Evolutionary conservation across 2,888 invertebrate genomes (phyloP), one percentile per base, ranked within the genome.

Genomic region (Caenorhabditis sp.): DNA sequence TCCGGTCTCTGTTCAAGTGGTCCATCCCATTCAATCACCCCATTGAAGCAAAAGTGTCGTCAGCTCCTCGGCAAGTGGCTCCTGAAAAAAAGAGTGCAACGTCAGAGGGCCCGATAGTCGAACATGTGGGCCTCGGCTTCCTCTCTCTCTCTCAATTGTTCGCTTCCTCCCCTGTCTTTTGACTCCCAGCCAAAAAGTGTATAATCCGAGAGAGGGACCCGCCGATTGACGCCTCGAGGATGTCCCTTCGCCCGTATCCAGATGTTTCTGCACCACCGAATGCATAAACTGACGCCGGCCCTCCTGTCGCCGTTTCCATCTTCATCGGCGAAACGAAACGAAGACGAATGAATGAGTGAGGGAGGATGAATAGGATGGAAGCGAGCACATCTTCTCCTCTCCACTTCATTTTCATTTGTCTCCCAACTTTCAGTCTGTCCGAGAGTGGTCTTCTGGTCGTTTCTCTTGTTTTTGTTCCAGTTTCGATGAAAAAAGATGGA

Each of bases 191-290:
- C 45, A 6, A 17, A 68, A 58, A 68, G 68, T 68, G 68, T 68
- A 68, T 68, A 68, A 68, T 68, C 68, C 58, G 35, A 32, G 43
- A 26, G 30, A 32, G 63, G 41, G 20, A 8, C 22, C 4, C 56
- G 68, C 35, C 68, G 52, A 68, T 68, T 59, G 68, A 68, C 68
- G 58, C 65, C 43, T 55, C 52, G 45, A 63, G 53, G 63, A 43
- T 55, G 53, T 48, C 56, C 24, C 24, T 11, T 24, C 48, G 1
- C 48, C 46, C 26, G 41, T 9, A 27, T 6, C 68, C 68, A 68
- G 68, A 68, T 68, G 68, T 68, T 68, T 68, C 68, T 68, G 68
- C 68, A 59, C 68, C 68, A 68, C 45, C 58, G 58, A 58, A 52
- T 68, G 68, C 66, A 66, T 58, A 66, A 56, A 66, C 66, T 58